phyloP scores from a whole-genome alignment of 2,888 invertebrate species.

The Tenodera sinensis region DNA sequence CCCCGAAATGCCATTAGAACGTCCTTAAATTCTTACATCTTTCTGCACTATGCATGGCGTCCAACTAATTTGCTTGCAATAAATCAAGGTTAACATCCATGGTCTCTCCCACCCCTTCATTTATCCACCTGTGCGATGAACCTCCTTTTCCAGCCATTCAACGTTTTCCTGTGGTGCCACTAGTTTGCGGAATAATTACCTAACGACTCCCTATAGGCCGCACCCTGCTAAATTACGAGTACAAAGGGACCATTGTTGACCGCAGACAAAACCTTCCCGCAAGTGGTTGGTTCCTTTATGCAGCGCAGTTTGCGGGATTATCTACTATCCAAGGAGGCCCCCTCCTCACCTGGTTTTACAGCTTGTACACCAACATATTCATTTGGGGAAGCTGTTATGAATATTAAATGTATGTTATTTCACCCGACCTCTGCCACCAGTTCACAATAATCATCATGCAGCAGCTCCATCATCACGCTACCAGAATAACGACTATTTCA shows the following conservation, averaged over 20 bases:
- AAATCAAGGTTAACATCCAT: neutral
- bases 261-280: neutral
- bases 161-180: neutral
- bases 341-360: neutral
- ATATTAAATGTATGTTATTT: neutral
- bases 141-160: neutral
- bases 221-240: neutral
- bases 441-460: neutral
- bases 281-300: neutral
- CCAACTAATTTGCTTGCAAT: neutral
- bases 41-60: neutral
- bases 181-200: neutral
- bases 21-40: neutral
- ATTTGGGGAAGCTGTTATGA: neutral
- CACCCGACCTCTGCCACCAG: neutral
- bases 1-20: neutral
- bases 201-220: neutral
- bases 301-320: neutral
- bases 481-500: too few relatives aligned
- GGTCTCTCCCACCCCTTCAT: neutral
- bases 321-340: neutral
- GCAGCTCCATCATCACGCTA: neutral
- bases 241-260: neutral
- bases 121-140: neutral
- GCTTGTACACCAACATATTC: neutral